These are phyloP conservation scores for Spondyliosoma cantharus DNA, from an alignment of 2,797 vertebrate species.

Conservation along the genomic window DNA sequence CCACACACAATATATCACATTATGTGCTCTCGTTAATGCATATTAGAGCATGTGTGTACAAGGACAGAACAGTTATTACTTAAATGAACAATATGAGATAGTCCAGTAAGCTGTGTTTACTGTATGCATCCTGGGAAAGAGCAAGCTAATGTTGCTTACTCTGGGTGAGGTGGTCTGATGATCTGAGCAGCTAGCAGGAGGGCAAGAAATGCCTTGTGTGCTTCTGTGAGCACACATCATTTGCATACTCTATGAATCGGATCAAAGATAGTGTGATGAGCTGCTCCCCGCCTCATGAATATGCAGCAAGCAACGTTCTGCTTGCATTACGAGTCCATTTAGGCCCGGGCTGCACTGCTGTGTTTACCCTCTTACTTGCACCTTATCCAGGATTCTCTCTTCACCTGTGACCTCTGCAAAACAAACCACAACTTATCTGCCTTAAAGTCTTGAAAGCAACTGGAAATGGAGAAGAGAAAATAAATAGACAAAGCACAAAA, in stretches of 20 bases:
- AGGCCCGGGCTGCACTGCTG: slow-evolving; percentile 29
- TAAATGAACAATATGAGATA: slow-evolving; percentile 28
- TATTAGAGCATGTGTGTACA: slow-evolving; percentile 27
- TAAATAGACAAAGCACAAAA: slow-evolving; percentile 73
- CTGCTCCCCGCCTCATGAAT: slow-evolving; percentile 61
- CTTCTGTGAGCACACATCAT: slow-evolving; percentile 50
- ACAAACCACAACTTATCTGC: slow-evolving; percentile 68
- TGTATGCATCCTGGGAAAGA: slow-evolving; percentile 30
- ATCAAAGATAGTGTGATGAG: slow-evolving; percentile 74
- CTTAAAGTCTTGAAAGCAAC: slow-evolving; percentile 62
- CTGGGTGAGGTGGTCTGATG: slow-evolving; percentile 57
- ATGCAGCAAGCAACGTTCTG: slow-evolving; percentile 59
- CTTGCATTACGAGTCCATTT: slow-evolving; percentile 47
- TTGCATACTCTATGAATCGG: slow-evolving; percentile 70
- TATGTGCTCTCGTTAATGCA: slow-evolving; percentile 32
- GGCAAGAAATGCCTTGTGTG: slow-evolving; percentile 57
- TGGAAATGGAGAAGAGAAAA: slow-evolving; percentile 64
- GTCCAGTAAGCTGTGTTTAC: slow-evolving; percentile 42
- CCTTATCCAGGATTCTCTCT: slow-evolving; percentile 52
- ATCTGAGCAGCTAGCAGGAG: slow-evolving; percentile 54
- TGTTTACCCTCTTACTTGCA: slow-evolving; percentile 34
- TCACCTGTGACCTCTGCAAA: slow-evolving; percentile 69
- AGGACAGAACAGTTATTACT: slow-evolving; percentile 24
- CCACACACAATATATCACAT: slow-evolving; percentile 38
- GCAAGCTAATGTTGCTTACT: slow-evolving; percentile 46